Percentiles rank a stretch among this genome's conserved stretches.
Evolutionary conservation across 2,113 vertebrate genomes (phyloP).

Genomic region (Pogona vitticeps): DNA sequence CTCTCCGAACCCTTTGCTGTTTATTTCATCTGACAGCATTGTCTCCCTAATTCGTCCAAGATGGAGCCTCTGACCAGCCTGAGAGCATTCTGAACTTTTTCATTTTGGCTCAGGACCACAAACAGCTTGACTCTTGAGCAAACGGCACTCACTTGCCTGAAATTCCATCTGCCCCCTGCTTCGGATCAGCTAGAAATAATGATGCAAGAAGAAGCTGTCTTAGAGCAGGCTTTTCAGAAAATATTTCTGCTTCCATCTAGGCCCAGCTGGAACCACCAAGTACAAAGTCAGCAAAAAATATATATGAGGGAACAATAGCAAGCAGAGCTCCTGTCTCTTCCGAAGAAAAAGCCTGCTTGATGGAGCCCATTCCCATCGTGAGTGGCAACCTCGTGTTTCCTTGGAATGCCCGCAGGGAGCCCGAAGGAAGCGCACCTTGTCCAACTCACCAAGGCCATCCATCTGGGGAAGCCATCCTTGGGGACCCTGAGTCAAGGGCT

Average conservation of each 20-base stretch:
- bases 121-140: neutral
- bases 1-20: neutral
- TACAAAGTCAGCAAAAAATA: neutral
- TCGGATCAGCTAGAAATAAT: constrained; percentile 30
- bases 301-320: neutral
- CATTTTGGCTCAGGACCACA: neutral
- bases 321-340: fast-evolving
- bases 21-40: constrained; percentile 2
- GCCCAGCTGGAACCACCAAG: constrained; percentile 50
- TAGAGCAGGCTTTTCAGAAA: neutral
- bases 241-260: constrained; percentile 2
- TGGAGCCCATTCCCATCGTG: neutral
- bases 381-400: neutral
- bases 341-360: neutral
- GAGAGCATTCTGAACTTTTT: neutral
- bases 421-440: neutral
- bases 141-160: constrained; percentile 26
- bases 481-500: too few species aligned
- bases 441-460: neutral
- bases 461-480: neutral
- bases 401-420: neutral
- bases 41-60: neutral
- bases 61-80: neutral
- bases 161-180: constrained; percentile 27
- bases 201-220: constrained; percentile 30